Conservation (phyloP, 2,797 vertebrate species). For the Urosaurus nigricauda region DNA sequence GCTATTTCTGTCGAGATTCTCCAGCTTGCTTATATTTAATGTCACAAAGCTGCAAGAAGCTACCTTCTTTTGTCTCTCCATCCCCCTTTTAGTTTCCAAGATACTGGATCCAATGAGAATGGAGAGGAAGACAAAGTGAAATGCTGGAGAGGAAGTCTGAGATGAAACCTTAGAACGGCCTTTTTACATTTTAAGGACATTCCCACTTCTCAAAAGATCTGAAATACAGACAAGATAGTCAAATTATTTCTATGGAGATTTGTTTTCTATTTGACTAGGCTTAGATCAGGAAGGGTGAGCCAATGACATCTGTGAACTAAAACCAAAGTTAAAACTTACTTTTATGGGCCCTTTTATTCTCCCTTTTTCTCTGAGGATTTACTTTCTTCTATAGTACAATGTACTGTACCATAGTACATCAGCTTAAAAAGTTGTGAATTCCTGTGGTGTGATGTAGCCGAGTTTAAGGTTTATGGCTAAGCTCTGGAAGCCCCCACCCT, state of each 20-base stretch:
- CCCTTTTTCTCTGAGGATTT: slow-evolving; percentile 42
- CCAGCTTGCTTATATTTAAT: slow-evolving; percentile 35
- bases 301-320: slow-evolving; percentile 61
- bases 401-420: slow-evolving; percentile 39
- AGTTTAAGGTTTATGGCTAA: slow-evolving; percentile 51
- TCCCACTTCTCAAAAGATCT: slow-evolving; percentile 49
- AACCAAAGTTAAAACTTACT: slow-evolving; percentile 63
- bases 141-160: not conserved
- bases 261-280: slow-evolving; percentile 64
- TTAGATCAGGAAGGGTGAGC: slow-evolving; percentile 53
- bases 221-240: slow-evolving; percentile 49
- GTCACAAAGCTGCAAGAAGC: slow-evolving; percentile 25
- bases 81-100: accelerated
- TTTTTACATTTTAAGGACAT: slow-evolving; percentile 32
- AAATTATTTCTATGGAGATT: slow-evolving; percentile 54
- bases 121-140: not conserved
- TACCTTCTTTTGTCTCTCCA: slow-evolving; percentile 26
- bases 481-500: slow-evolving; percentile 10
- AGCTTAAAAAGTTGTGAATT: slow-evolving; percentile 53
- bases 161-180: slow-evolving; percentile 27
- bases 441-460: slow-evolving; percentile 36
- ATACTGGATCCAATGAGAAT: not conserved
- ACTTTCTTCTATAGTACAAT: slow-evolving; percentile 61
- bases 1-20: not conserved
- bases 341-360: slow-evolving; percentile 50